Evolutionary conservation across 1,140 invertebrate genomes (phyloP).

Genomic region (Colletes gigas): DNA sequence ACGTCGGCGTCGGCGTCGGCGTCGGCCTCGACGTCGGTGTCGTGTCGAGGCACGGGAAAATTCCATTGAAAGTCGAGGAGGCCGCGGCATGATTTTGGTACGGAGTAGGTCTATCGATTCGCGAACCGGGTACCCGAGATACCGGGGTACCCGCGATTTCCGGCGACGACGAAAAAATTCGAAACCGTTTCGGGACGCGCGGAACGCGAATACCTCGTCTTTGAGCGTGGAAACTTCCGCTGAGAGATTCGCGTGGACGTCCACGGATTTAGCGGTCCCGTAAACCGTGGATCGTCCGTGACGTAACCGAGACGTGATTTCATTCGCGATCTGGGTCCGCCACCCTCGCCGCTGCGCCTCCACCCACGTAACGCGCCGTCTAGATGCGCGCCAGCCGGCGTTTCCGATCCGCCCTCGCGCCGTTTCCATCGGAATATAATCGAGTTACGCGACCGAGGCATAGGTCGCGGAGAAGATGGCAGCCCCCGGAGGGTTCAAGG

Average conservation of each 20-base stretch:
- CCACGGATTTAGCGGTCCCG: conserved; percentile 4
- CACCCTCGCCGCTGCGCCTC: neutral
- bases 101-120: neutral
- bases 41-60: conserved; percentile 46
- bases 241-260: conserved; percentile 31
- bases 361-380: neutral
- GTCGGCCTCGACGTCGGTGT: conserved; percentile 23
- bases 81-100: conserved; percentile 19
- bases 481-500: conserved; percentile 23
- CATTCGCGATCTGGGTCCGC: conserved; percentile 1
- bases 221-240: conserved; percentile 34
- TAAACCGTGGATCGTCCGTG: conserved; percentile 13
- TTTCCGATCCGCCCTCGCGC: conserved; percentile 2
- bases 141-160: neutral
- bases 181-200: neutral
- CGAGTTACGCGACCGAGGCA: conserved; percentile 15
- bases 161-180: too few species aligned
- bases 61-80: conserved; percentile 54
- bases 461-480: conserved; percentile 32
- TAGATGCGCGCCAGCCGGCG: neutral
- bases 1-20: conserved; percentile 36
- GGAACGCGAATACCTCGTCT: neutral
- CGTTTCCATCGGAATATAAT: conserved; percentile 35
- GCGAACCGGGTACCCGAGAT: neutral
- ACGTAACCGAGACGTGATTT: conserved; percentile 38